phyloP scores from a whole-genome alignment of 53 echinoderm and acorn worm genomes.

The Echinometra lucunter region DNA sequence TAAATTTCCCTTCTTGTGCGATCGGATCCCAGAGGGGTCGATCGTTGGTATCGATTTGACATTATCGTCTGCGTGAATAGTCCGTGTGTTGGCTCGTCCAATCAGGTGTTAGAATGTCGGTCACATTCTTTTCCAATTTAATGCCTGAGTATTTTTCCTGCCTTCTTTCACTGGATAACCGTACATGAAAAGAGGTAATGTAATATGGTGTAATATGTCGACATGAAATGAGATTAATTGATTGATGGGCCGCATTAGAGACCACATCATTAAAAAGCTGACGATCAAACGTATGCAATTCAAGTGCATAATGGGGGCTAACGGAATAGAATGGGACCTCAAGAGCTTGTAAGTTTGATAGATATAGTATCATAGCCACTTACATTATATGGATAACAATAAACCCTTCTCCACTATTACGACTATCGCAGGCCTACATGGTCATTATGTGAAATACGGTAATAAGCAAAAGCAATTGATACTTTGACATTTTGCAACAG shows the following conservation, averaged over 20 bases:
- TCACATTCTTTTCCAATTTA: not conserved
- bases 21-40: not conserved
- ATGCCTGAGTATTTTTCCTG: not conserved
- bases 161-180: not conserved
- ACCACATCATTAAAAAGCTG: no score
- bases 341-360: not conserved
- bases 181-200: not conserved
- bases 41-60: conserved; percentile 16
- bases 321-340: not conserved
- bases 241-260: not conserved
- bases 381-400: no score
- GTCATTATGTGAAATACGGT: not conserved
- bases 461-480: not conserved
- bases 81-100: not conserved
- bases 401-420: not conserved
- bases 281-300: not conserved
- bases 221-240: not conserved
- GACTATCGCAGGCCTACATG: not conserved
- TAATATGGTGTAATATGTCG: not conserved
- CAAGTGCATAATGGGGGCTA: not conserved
- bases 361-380: not conserved
- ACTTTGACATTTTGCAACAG: not conserved
- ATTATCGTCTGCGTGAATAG: conserved; percentile 23
- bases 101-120: not conserved
- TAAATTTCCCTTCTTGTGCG: conserved; percentile 6